phyloP scores from a whole-genome alignment of 2,888 invertebrate genomes.

The Xestia sexstrigata region DNA sequence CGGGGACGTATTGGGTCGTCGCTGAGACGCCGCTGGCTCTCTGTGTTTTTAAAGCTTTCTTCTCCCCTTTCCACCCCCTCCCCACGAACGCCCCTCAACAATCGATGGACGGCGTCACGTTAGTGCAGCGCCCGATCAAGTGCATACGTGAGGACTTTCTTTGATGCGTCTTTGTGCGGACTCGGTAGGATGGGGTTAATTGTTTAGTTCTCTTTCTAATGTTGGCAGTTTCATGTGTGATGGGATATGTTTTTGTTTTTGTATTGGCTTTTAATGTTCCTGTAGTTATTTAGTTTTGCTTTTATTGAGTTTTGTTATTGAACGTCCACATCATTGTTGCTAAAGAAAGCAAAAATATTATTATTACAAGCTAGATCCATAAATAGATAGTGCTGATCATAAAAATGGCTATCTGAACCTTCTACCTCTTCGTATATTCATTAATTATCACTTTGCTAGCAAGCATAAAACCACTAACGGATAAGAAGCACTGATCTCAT shows the following conservation, averaged over 20 bases:
- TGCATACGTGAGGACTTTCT: constrained; percentile 88
- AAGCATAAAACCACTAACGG: not conserved
- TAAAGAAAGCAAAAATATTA: not conserved
- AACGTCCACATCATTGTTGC: not conserved
- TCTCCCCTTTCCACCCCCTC: constrained; percentile 62
- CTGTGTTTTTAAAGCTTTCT: constrained; percentile 84
- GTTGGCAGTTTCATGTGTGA: constrained; percentile 44
- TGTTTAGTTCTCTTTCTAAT: constrained; percentile 67
- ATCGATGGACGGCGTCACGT: constrained; percentile 89
- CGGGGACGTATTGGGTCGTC: constrained; percentile 89
- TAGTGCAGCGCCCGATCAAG: constrained; percentile 87
- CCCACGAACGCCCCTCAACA: constrained; percentile 73
- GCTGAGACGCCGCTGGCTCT: constrained; percentile 86
- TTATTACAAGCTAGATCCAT: not conserved
- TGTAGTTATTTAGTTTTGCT: not conserved
- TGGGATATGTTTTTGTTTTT: constrained; percentile 21
- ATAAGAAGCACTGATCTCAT: not conserved
- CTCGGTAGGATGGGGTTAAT: constrained; percentile 66
- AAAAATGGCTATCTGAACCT: not conserved
- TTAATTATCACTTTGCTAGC: not conserved
- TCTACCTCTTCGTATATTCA: not conserved
- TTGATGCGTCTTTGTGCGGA: constrained; percentile 84
- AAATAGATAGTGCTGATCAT: not conserved
- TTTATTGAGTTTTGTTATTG: not conserved
- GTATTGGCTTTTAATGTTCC: not conserved